Percentiles rank a stretch among this genome's conserved stretches.
Evolutionary conservation across 2,113 vertebrate species (phyloP).

Genomic region (Alethe castanea): DNA sequence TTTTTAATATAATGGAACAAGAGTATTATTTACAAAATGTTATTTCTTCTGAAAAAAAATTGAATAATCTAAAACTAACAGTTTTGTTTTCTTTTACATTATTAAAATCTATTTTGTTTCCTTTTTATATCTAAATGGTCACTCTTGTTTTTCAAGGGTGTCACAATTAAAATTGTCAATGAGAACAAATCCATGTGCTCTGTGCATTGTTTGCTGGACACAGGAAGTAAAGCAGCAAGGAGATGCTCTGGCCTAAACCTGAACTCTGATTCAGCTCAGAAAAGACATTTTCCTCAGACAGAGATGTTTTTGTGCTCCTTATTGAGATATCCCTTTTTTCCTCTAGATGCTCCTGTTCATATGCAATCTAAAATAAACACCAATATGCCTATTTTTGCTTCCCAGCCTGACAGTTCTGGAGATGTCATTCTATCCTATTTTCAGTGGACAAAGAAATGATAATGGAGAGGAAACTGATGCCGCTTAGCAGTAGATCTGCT

Average conservation of each 20-base stretch:
- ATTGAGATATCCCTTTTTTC: neutral
- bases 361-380: neutral
- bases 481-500: neutral
- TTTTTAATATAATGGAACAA: neutral
- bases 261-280: neutral
- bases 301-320: neutral
- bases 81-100: neutral
- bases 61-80: neutral
- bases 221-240: neutral
- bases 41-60: neutral
- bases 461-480: neutral
- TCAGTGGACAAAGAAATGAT: neutral
- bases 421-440: neutral
- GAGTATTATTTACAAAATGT: neutral
- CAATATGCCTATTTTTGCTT: neutral
- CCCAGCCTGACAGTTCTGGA: neutral
- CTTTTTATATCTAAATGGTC: neutral
- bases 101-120: neutral
- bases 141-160: neutral
- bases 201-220: neutral
- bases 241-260: neutral
- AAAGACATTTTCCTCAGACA: neutral
- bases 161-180: fast-evolving
- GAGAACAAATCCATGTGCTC: neutral
- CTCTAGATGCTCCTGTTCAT: neutral